phyloP scores from a whole-genome alignment of 2,797 vertebrate genomes.

The Characodon lateralis region DNA sequence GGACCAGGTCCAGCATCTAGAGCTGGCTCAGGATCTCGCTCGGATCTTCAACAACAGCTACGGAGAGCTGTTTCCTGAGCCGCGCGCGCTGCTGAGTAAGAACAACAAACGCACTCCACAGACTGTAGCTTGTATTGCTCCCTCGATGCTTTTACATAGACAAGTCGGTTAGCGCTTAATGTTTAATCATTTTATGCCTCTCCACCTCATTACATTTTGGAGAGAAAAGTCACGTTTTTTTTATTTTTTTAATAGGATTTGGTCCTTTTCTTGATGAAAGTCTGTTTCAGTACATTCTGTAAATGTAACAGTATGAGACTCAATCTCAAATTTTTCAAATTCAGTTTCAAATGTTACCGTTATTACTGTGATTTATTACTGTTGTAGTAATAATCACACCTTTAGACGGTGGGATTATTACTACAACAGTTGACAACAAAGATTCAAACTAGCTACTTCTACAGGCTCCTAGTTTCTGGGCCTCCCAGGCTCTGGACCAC shows the following conservation, averaged over 20 bases:
- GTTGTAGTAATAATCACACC: no score
- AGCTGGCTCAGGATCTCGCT: conserved; percentile 91
- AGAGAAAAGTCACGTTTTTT: background rate
- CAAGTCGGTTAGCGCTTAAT: background rate
- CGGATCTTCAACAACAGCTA: conserved; percentile 91
- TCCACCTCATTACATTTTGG: background rate
- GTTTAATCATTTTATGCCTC: background rate
- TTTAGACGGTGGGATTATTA: no score
- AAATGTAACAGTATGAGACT: background rate
- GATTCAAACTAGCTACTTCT: background rate
- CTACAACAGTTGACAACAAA: background rate
- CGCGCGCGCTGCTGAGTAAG: conserved; percentile 81
- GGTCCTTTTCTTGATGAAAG: background rate
- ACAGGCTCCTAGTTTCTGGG: background rate
- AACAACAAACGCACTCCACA: conserved; percentile 1
- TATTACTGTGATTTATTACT: background rate
- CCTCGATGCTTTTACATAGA: no score
- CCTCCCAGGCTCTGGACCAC: background rate
- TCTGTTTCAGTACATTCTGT: background rate
- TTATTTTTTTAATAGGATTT: background rate
- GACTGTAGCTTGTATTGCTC: no score
- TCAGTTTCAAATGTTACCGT: background rate
- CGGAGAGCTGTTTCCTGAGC: conserved; percentile 89
- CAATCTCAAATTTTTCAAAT: background rate
- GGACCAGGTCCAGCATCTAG: conserved; percentile 95